Base-by-base conservation (phyloP, 2,888 invertebrate species). In the Ormia ochracea region DNA sequence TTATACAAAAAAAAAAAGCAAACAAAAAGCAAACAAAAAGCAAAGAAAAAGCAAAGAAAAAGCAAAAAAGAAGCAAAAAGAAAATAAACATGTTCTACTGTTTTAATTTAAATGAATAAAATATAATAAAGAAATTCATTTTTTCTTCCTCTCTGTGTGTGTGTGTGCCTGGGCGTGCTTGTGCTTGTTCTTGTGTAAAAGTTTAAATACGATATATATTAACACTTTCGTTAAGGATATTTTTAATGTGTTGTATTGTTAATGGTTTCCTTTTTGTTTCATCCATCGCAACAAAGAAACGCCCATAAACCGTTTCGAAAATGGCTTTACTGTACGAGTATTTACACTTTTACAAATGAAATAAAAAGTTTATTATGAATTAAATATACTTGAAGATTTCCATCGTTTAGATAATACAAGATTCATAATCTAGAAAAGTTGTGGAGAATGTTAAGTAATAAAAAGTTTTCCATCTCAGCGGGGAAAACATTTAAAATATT, bases 191-290 rank as follows among this genome's bases (percentile, higher is more conserved):
- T 48, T 59, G 10, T 43, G n/a, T 33, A 52, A 59, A 78, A 78
- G 72, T 78, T 78, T 61, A 19, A 59, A 69, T 45, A 31, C 58
- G n/a, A 54, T 38, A 26, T 58, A 56, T 33, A 65, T 74, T 59
- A 74, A 63, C 74, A 74, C 63, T 56, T 79, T 74, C 54, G 58
- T 58, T 69, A 58, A 72, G 70, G 21, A 73, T 61, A 61, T 17
- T 52, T 58, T 14, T 65, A 65, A 65, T 75, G 68, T 68, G 33
- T 45, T 63, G 69, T 31, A 38, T 61, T 69, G 61, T 69, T 76
- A 48, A 76, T 63, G 56, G 33, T 23, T 69, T 48, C 41, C 43
- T 52, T 61, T 56, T 36, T 61, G 17, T 68, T 9, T 41, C 66
- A n/a, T 54, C 3, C 17, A 66, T 19, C n/a, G 45, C 10, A 45